Evolutionary conservation across 1,140 invertebrate genomes (phyloP), one percentile per base, ranked within the genome.

Genomic region (Palaemon carinicauda): DNA sequence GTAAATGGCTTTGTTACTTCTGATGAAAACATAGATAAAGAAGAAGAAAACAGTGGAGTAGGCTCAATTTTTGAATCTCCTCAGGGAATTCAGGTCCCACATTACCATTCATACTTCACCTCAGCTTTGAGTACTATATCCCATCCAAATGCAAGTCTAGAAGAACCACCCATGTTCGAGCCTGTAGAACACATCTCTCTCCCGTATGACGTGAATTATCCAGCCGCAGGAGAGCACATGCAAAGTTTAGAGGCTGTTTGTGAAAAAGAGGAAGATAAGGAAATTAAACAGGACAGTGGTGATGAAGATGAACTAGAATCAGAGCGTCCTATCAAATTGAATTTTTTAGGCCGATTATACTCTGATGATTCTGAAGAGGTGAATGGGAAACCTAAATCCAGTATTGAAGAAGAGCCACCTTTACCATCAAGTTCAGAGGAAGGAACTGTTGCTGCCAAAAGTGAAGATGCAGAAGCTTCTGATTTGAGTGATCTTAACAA

Each of bases 71-170:
- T 19, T 50, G 65, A 56, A 27, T 87, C 85, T 29, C 71, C 85
- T 24, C 69, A 81, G 15, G 79, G 71, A 10, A 80, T 80, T 51
- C 85, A 81, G 41, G 79, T 87, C n/a, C 85, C 85, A 21, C 79
- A 80, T 51, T 87, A 87, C 31, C 85, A 87, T 53, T 82, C 85
- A 10, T 87, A 87, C 54, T 87, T 87, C 51, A 87, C 85, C 2
- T 87, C 85, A n/a, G 85, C 85, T 17, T 56, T 87, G 15, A 87
- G 79, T 41, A 82, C 31, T 71, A 80, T 80, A 41, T 65, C 79
- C 41, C 85, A 87, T 31, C 85, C 85, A 9, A 81, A 60, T 77
- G 85, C 79, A 10, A 81, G 79, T 50, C 29, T 87, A 24, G 85
- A 87, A 17, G 71, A 81, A 51, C 78, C 78, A 56, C 24, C 24